Evolutionary conservation across 2,888 invertebrate species (phyloP).

Genomic region (Pristionchus entomophagus): DNA sequence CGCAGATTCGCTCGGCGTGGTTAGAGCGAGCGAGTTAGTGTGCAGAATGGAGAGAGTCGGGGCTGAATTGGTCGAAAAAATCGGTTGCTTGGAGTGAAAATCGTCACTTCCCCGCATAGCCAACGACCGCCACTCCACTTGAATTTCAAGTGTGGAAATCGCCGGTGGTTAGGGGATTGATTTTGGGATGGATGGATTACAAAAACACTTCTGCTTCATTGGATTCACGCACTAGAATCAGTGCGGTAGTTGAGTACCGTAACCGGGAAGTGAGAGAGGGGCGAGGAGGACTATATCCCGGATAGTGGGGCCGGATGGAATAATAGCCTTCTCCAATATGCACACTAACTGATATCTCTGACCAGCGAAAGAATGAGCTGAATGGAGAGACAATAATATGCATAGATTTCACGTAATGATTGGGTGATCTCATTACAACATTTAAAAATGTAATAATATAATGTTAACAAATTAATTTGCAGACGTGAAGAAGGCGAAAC

Average conservation of each 20-base stretch:
- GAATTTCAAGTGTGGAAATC: neutral
- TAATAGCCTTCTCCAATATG: too few species aligned
- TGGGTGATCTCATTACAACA: too few species aligned
- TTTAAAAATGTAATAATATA: neutral
- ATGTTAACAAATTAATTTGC: neutral
- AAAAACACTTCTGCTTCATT: neutral
- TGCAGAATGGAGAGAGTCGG: neutral
- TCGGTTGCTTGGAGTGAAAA: neutral
- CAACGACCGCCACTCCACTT: neutral
- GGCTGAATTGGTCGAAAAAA: neutral
- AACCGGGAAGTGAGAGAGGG: neutral
- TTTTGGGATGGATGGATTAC: too few species aligned
- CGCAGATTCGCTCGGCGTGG: too few species aligned
- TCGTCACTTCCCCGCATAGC: neutral
- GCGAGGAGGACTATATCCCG: neutral
- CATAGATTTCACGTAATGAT: too few species aligned
- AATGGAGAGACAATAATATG: too few species aligned
- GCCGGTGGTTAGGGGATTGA: neutral
- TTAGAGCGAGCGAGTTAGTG: neutral
- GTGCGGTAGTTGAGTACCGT: neutral
- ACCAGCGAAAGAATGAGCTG: too few species aligned
- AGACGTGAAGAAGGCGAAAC: constrained; percentile 48
- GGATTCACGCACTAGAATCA: neutral
- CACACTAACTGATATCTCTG: too few species aligned
- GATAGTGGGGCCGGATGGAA: too few species aligned